A percentile compares a stretch with the other conserved stretches of the same genome.
Evolutionary conservation across 1,140 invertebrate genomes (phyloP).

Genomic region (Scaptomyza hsui): DNA sequence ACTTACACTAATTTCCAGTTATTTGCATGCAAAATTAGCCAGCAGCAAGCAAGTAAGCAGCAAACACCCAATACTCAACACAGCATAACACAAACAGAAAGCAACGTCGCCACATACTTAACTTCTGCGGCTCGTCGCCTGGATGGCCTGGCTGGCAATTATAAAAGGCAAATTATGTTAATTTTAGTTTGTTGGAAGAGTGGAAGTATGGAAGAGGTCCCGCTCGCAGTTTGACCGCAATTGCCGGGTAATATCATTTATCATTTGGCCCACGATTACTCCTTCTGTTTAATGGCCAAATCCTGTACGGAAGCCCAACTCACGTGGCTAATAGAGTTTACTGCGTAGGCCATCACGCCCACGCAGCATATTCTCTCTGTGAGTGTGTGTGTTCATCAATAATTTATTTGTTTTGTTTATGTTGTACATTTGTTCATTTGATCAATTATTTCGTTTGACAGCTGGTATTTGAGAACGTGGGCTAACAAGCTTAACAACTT

Average conservation of each 20-base stretch:
- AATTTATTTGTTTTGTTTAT: constrained; percentile 35
- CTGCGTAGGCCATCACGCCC: constrained; percentile 40
- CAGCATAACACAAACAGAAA: constrained; percentile 20
- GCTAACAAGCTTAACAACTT: constrained; percentile 45
- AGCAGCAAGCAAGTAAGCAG: constrained; percentile 34
- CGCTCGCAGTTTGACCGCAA: constrained; percentile 34
- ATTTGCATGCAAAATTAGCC: constrained; percentile 80
- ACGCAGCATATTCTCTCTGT: not conserved
- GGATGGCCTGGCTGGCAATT: constrained; percentile 35
- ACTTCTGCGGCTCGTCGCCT: constrained; percentile 9
- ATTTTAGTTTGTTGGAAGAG: constrained; percentile 46
- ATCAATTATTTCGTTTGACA: constrained; percentile 71
- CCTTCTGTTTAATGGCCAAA: not conserved
- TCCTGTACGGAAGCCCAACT: not conserved
- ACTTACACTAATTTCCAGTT: constrained; percentile 81
- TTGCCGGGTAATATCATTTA: constrained; percentile 60
- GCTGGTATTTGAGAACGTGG: constrained; percentile 33
- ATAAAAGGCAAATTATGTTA: constrained; percentile 68
- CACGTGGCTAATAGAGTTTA: not conserved
- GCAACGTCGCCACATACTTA: constrained; percentile 9
- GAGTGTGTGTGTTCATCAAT: constrained; percentile 53
- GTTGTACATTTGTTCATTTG: constrained; percentile 48
- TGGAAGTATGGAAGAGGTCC: not conserved
- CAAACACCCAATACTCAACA: constrained; percentile 14
- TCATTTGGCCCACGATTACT: constrained; percentile 62